A percentile compares a stretch with the other conserved stretches of the same genome.
Evolutionary conservation across 2,888 invertebrate genomes (phyloP).

Genomic region (Allolobophora icterica): DNA sequence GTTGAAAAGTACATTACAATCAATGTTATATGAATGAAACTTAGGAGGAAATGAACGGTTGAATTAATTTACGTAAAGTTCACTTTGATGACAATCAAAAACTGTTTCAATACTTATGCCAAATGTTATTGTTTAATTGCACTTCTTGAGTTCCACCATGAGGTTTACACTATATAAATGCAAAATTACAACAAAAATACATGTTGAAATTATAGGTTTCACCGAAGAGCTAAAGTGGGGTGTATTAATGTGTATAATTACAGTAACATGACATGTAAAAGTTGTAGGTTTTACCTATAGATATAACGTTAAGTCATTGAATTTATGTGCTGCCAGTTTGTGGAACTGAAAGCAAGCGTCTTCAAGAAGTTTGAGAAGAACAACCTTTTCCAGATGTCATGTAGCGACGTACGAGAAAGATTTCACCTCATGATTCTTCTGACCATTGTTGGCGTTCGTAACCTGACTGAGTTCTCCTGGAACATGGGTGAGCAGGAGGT

Average conservation of each 20-base stretch:
- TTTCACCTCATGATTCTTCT: conserved; percentile 90
- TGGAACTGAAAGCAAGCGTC: conserved; percentile 97
- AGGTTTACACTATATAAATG: neutral
- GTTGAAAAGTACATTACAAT: too few relatives aligned
- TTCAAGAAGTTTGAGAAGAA: conserved; percentile 99
- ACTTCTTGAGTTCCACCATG: too few relatives aligned
- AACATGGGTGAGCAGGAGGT: conserved; percentile 70
- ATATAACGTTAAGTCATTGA: neutral
- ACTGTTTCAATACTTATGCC: neutral
- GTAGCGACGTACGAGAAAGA: conserved; percentile 95
- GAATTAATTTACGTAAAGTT: neutral
- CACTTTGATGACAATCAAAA: neutral
- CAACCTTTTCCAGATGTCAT: conserved; percentile 90
- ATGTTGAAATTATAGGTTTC: neutral
- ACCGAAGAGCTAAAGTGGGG: neutral
- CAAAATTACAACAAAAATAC: neutral
- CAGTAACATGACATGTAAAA: neutral
- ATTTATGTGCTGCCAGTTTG: conserved; percentile 75
- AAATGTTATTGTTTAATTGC: too few relatives aligned
- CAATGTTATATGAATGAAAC: too few relatives aligned
- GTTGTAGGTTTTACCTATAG: neutral
- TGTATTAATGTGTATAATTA: neutral
- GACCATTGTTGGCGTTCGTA: conserved; percentile 91
- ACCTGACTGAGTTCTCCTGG: conserved; percentile 98
- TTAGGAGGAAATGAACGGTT: neutral